phyloP scores from a whole-genome alignment of 2,797 vertebrate species.

The Lates japonicus region DNA sequence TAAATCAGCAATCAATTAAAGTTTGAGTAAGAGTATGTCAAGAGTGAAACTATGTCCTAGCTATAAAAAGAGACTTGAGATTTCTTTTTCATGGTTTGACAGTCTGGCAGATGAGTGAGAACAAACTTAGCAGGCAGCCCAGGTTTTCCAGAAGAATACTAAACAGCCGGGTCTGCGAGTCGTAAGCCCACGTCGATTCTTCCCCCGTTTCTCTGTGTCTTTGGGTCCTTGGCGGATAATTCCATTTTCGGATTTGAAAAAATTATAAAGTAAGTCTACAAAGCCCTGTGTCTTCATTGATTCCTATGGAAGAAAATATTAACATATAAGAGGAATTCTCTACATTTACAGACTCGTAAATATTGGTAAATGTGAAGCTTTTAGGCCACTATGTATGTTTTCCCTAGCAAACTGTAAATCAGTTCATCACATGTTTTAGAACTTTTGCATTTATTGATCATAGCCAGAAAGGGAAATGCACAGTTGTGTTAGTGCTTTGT shows the following conservation, averaged over 20 bases:
- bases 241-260: constrained; percentile 43
- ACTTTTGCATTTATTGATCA: constrained; percentile 1
- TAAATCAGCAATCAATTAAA: constrained; percentile 10
- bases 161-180: constrained; percentile 49
- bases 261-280: constrained; percentile 38
- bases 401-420: neutral
- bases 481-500: neutral
- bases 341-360: neutral
- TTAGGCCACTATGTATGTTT: too few species aligned
- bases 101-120: neutral
- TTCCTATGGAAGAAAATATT: constrained; percentile 44
- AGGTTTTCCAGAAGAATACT: constrained; percentile 78
- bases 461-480: neutral
- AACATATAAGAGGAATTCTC: neutral
- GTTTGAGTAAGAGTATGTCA: neutral
- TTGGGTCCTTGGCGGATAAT: neutral
- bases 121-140: constrained; percentile 65
- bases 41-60: neutral
- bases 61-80: neutral
- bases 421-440: neutral
- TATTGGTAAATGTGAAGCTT: neutral
- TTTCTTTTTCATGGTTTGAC: neutral
- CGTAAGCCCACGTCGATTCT: constrained; percentile 42
- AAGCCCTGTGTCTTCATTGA: constrained; percentile 23
- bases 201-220: constrained; percentile 37